Conservation (phyloP, 2,113 vertebrate genomes). For the Odocoileus hemionus region DNA sequence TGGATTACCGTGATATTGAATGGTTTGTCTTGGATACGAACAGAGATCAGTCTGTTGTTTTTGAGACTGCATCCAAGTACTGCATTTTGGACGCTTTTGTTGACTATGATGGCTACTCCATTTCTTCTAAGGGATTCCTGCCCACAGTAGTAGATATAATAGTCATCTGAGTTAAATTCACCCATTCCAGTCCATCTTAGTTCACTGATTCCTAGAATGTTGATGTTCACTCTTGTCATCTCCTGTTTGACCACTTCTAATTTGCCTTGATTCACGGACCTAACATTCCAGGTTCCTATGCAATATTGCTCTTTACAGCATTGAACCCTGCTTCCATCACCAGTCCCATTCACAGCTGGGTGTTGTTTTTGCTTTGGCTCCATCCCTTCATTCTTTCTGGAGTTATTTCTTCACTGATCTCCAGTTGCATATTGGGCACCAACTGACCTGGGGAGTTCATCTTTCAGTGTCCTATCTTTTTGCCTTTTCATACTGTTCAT, state of each 20-base stretch:
- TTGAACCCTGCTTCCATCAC: neutral
- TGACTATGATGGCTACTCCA: neutral
- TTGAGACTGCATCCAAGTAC: neutral
- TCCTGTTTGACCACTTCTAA: neutral
- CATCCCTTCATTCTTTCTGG: neutral
- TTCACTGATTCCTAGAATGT: neutral
- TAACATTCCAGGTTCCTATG: neutral
- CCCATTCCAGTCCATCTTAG: neutral
- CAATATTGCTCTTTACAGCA: neutral
- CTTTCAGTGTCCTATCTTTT: neutral
- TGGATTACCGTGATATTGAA: neutral
- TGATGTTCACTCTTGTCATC: accelerated
- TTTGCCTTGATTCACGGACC: neutral
- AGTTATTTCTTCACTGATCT: neutral
- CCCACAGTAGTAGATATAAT: neutral
- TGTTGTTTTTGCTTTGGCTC: neutral
- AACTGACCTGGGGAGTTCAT: neutral
- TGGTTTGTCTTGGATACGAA: neutral
- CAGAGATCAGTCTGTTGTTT: neutral
- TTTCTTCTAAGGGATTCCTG: neutral
- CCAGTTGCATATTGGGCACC: neutral
- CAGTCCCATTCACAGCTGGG: neutral
- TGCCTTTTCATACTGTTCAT: neutral
- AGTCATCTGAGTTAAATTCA: neutral
- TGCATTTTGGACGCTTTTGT: neutral